Evolutionary conservation across 1,140 invertebrate genomes (phyloP).

Genomic region (Neodiprion fabricii): DNA sequence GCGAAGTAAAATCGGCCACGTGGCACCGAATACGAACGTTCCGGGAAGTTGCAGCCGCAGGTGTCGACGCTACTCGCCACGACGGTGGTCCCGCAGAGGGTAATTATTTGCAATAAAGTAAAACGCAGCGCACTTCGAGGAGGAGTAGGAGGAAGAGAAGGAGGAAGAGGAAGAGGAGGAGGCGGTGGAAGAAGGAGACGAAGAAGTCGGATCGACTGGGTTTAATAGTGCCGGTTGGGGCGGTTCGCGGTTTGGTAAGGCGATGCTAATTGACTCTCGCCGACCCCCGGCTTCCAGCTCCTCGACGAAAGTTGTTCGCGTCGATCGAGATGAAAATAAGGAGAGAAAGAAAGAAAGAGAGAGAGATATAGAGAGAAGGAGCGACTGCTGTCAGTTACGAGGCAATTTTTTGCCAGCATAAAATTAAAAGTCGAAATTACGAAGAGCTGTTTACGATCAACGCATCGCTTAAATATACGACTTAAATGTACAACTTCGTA

Average conservation of each 20-base stretch:
- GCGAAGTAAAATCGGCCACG: not conserved
- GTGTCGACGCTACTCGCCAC: not conserved
- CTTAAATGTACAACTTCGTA: not conserved
- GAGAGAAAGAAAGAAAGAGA: no score
- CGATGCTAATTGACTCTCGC: not conserved
- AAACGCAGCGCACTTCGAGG: not conserved
- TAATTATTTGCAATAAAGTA: conserved; percentile 2
- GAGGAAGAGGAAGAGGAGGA: not conserved
- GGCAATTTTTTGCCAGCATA: not conserved
- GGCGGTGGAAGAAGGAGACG: not conserved
- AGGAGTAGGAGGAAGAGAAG: no score
- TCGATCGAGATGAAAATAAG: no score
- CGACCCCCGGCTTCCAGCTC: no score
- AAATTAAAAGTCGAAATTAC: not conserved
- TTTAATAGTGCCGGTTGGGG: not conserved
- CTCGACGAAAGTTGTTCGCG: not conserved
- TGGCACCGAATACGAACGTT: not conserved
- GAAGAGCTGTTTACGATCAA: not conserved
- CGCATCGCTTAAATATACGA: not conserved
- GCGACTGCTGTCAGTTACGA: not conserved
- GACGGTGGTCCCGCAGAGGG: not conserved
- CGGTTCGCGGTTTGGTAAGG: not conserved
- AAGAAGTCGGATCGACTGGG: not conserved
- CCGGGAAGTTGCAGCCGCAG: conserved; percentile 2
- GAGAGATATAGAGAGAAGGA: not conserved